Conservation (phyloP, 2,113 vertebrate genomes). For the Athene noctua region DNA sequence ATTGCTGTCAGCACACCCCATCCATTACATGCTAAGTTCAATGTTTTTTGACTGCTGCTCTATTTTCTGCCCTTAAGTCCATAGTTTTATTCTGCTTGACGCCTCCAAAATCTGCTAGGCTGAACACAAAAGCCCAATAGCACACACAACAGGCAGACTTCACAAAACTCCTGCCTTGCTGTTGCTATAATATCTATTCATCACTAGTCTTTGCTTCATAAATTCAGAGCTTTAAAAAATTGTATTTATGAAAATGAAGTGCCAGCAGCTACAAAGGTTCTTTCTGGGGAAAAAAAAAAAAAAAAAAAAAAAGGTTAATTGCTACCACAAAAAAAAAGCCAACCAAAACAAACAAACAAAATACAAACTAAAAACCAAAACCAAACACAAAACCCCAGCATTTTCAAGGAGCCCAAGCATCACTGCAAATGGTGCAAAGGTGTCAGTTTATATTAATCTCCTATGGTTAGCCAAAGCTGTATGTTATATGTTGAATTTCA, state of each 20-base stretch:
- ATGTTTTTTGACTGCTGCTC: neutral
- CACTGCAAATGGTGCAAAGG: neutral
- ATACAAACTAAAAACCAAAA: no score
- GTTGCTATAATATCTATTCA: neutral
- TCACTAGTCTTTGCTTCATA: neutral
- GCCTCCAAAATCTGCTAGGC: neutral
- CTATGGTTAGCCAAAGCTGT: neutral
- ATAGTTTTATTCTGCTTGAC: neutral
- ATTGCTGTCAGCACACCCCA: neutral
- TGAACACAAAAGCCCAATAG: neutral
- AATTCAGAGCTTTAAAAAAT: neutral
- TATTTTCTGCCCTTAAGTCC: neutral
- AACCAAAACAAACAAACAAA: neutral
- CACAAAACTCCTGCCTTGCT: neutral
- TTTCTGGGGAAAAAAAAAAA: accelerated
- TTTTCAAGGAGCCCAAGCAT: neutral
- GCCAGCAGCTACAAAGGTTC: neutral
- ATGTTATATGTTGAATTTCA: neutral
- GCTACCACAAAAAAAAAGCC: neutral
- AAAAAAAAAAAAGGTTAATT: neutral
- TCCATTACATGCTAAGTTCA: neutral
- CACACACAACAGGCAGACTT: neutral
- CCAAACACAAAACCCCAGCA: accelerated
- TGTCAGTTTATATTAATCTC: neutral
- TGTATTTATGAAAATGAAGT: neutral